Evolutionary conservation across 2,113 vertebrate species (phyloP).

Genomic region (Butastur rufipennis): DNA sequence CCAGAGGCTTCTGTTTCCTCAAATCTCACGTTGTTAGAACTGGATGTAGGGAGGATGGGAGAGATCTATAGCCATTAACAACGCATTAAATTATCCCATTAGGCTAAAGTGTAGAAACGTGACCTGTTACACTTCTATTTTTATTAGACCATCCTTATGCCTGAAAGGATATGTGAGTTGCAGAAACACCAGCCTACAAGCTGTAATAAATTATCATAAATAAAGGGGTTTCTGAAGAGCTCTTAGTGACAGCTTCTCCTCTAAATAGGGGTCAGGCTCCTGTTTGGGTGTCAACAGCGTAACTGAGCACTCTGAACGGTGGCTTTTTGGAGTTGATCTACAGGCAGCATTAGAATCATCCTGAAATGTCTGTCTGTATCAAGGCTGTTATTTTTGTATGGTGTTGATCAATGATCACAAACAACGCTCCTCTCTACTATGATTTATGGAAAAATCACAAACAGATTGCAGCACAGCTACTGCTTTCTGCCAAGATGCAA

Average conservation of each 20-base stretch:
- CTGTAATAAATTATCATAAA: not conserved
- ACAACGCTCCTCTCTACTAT: not conserved
- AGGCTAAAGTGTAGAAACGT: not conserved
- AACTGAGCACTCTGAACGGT: not conserved
- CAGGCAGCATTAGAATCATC: not conserved
- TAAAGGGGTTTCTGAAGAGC: not conserved
- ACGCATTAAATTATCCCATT: not conserved
- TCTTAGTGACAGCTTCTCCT: not conserved
- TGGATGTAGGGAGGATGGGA: not conserved
- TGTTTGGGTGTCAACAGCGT: not conserved
- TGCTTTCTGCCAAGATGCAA: conserved; percentile 21
- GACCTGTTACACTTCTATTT: not conserved
- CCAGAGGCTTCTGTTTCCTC: not conserved
- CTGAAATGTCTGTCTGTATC: not conserved
- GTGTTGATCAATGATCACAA: not conserved
- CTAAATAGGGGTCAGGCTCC: not conserved
- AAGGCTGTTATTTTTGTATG: not conserved
- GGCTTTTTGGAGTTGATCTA: not conserved
- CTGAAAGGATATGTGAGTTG: not conserved
- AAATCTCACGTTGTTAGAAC: not conserved
- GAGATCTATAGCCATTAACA: not conserved
- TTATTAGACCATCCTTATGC: not conserved
- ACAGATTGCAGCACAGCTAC: not conserved
- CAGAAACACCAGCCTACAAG: not conserved
- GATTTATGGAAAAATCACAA: conserved; percentile 15